Percentiles rank a stretch among this genome's conserved stretches.
Conservation (phyloP, 2,113 vertebrate species). For the Catharus fuscescens region DNA sequence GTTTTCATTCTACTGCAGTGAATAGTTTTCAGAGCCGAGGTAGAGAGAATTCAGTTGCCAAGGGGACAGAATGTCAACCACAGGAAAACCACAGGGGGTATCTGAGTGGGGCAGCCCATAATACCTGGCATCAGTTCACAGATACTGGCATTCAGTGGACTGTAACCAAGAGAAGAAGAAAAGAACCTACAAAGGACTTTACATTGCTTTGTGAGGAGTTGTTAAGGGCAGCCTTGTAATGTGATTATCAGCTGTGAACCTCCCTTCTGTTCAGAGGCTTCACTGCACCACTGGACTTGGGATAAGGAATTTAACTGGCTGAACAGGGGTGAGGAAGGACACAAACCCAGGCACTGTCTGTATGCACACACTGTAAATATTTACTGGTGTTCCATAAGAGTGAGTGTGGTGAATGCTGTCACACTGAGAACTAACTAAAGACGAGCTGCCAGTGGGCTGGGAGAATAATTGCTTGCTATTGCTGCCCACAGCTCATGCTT, state of each 20-base stretch:
- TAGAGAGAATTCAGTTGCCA: background rate
- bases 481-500: background rate
- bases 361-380: background rate
- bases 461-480: background rate
- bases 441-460: background rate
- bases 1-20: background rate
- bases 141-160: background rate
- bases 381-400: accelerated
- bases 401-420: background rate
- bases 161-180: background rate
- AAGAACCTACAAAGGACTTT: background rate
- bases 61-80: background rate
- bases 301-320: background rate
- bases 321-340: background rate
- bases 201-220: background rate
- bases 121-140: background rate
- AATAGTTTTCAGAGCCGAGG: background rate
- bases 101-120: background rate
- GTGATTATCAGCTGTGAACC: background rate
- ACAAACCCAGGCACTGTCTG: background rate
- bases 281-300: accelerated
- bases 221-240: background rate
- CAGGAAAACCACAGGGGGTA: background rate
- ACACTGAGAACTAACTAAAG: background rate
- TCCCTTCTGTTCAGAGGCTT: background rate